A percentile compares a stretch with the other conserved stretches of the same genome.
Evolutionary conservation across 2,797 vertebrate species (phyloP).

Genomic region (Dromococcyx pavoninus): DNA sequence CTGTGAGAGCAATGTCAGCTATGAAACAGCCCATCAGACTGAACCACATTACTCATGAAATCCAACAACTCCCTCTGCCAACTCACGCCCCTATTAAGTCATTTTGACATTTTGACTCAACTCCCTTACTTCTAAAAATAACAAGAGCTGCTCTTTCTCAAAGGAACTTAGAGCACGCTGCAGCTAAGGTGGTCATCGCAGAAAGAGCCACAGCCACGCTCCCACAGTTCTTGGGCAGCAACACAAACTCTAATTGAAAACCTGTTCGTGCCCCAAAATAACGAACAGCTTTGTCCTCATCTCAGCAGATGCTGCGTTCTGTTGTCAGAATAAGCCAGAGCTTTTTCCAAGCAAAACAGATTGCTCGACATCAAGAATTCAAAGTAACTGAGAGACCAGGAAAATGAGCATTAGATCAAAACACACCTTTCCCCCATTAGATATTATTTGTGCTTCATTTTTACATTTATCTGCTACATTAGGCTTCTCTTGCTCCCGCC

Average conservation of each 20-base stretch:
- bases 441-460: neutral
- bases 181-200: neutral
- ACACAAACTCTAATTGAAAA: neutral
- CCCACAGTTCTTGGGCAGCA: neutral
- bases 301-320: constrained; percentile 1
- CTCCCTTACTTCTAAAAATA: neutral
- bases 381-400: neutral
- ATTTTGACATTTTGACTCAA: neutral
- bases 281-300: neutral
- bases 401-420: neutral
- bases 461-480: neutral
- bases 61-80: neutral
- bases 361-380: constrained; percentile 6
- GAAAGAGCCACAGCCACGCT: neutral
- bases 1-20: neutral
- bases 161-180: neutral
- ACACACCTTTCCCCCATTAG: neutral
- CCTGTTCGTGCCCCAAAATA: neutral
- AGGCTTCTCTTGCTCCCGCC: neutral
- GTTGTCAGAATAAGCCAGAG: neutral
- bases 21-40: fast-evolving
- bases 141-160: neutral
- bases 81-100: neutral
- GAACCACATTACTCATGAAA: neutral
- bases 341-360: constrained; percentile 24